Evolutionary conservation across 2,797 vertebrate genomes (phyloP).

Genomic region (Siniperca undulata): DNA sequence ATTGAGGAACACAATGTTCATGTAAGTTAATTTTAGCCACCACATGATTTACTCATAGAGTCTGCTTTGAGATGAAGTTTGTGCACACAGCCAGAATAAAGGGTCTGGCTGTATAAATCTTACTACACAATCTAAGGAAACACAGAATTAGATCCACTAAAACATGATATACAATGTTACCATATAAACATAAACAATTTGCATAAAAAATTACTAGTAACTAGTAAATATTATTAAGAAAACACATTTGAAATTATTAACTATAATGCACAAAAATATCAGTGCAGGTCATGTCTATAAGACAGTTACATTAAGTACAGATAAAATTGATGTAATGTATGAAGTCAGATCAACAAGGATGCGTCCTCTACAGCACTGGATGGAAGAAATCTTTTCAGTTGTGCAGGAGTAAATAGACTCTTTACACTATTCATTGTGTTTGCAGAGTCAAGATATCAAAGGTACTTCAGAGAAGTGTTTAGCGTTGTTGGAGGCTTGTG

Average conservation of each 20-base stretch:
- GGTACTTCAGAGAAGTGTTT: background rate
- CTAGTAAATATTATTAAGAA: background rate
- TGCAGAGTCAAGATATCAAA: conserved; percentile 7
- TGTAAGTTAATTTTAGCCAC: too few species aligned
- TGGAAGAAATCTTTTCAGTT: background rate
- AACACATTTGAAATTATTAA: background rate
- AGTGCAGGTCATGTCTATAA: background rate
- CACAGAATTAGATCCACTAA: background rate
- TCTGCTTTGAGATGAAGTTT: background rate
- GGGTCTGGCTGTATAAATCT: too few species aligned
- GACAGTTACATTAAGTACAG: background rate
- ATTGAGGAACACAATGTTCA: too few species aligned
- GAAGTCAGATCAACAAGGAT: background rate
- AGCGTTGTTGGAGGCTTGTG: conserved; percentile 26
- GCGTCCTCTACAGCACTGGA: background rate
- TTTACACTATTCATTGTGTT: conserved; percentile 2
- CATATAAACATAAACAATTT: background rate
- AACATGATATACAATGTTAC: background rate
- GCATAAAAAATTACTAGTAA: too few species aligned
- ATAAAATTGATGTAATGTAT: background rate
- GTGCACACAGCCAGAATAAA: background rate
- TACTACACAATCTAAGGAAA: background rate
- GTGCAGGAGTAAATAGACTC: conserved; percentile 11
- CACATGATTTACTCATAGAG: too few species aligned
- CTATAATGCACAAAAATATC: background rate